Evolutionary conservation across 2,797 vertebrate species (phyloP).

Genomic region (Pyrrhura leucotis): DNA sequence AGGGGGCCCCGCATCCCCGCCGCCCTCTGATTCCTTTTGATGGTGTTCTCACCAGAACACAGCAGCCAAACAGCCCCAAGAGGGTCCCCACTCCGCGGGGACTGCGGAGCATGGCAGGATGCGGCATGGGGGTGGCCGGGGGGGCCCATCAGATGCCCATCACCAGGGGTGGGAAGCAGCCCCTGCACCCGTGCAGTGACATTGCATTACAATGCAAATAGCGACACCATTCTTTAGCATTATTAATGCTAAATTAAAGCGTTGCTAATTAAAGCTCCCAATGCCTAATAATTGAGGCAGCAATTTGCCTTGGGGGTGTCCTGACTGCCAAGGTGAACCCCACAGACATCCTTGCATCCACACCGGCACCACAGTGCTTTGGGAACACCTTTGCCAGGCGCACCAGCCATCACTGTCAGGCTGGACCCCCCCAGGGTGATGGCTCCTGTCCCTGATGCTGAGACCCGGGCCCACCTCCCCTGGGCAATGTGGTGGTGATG

Average conservation of each 20-base stretch:
- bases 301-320: not conserved
- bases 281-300: not conserved
- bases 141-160: not conserved
- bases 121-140: rapidly evolving
- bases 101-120: not conserved
- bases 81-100: not conserved
- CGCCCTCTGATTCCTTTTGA: rapidly evolving
- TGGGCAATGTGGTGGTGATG: not conserved
- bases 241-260: not conserved
- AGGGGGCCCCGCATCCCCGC: rapidly evolving
- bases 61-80: not conserved
- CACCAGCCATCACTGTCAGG: rapidly evolving
- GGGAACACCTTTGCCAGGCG: not conserved
- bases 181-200: not conserved
- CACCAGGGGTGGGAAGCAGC: not conserved
- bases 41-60: rapidly evolving
- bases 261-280: not conserved
- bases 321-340: rapidly evolving
- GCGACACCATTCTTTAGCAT: not conserved
- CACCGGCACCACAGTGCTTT: rapidly evolving
- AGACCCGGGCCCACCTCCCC: not conserved
- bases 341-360: rapidly evolving
- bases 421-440: not conserved
- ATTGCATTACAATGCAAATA: not conserved
- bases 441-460: not conserved